Base-by-base conservation (phyloP, 2,797 vertebrate genomes). In the Amniataba percoides region DNA sequence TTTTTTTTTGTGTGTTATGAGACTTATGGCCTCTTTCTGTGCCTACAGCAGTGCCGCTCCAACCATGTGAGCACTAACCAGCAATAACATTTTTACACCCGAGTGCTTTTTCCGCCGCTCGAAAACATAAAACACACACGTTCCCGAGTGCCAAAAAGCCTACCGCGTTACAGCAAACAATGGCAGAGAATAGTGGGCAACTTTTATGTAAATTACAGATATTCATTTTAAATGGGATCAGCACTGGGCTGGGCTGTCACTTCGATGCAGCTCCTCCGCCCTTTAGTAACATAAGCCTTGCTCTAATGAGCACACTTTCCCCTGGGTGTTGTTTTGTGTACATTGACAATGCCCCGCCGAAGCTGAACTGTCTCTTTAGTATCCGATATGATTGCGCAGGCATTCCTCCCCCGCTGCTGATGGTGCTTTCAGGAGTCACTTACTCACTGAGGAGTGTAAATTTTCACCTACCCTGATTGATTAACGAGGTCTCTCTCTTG, bases 181-280 rank as follows among this genome's bases (percentile, higher is more conserved):
- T 61, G 59, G 61, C 56, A 51, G 21, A 55, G 46, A 68, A 42
- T 15, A 5, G 56, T 2, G 39, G 40, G n/a, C 7, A 74, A 61
- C n/a, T 51, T 87, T 55, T 60, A 74, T 82, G 74, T 68, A 75
- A 82, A 85, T 80, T 36, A 2, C 9, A 65, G n/a, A 71, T 56
- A 88, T 77, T 83, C 11, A 80, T 83, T 85, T 81, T 43, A 65
- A 61, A 82, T 86, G 79, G 77, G 82, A 87, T 83, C 73, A 78
- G 77, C 15, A 4, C 23, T 2, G 55, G 7, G 21, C 49, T 5
- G 45, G 52, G 72, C 70, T 70, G 71, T 83, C 43, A 15, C 71
- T 68, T 43, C 67, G 39, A 72, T 12, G 5, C 74, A 67, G 74
- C 15, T 49, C 36, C 68, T 70, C 67, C 27, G 81, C 79, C 64